Base-by-base conservation (phyloP, 2,113 vertebrate genomes). In the Oryctolagus cuniculus region DNA sequence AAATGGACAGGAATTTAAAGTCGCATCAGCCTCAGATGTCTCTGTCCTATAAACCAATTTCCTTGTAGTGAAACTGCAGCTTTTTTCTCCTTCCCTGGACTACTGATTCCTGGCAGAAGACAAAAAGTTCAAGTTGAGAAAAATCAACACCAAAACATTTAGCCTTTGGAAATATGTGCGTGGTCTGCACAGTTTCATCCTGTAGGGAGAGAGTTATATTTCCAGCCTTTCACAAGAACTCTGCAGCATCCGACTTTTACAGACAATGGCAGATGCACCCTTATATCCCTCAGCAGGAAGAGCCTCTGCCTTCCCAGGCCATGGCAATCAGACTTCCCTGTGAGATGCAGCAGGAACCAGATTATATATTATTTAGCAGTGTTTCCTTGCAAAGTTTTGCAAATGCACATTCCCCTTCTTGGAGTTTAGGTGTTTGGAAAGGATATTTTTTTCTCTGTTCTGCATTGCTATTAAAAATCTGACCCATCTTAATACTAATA, bases 111-210 rank as follows among this genome's bases (percentile, higher is more conserved):
- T 88, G 78, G n/a, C 10, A 75, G 73, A 82, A 87, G 38, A 88
- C 58, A 85, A 81, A 85, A 96, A 85, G 7, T 81, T 79, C 51
- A 53, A 36, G 63, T 31, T 92, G 58, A 91, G 82, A 96, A 95
- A 91, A 96, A 94, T 82, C n/a, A 78, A 70, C 74, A 88, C 16
- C 13, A 36, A 74, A 77, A 36, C 15, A 70, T 63, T 89, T 67
- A 83, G 61, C 12, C 67, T 93, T 80, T 89, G 72, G 79, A 87
- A 73, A 24, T 19, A 7, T 3, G 0, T 66, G 74, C 70, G 53
- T 70, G 3, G 2, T 77, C 93, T 96, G 73, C 21, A 70, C 12
- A 58, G n/a, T 81, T 90, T 58, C 34, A 87, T 89, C 49, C 53
- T 84, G 63, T 49, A 36, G 27, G 44, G 93, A 87, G 25, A 38